These are phyloP conservation scores for Neosilurus mollespiculum DNA, from an alignment of 2,797 vertebrate genomes.

Conservation along the genomic window DNA sequence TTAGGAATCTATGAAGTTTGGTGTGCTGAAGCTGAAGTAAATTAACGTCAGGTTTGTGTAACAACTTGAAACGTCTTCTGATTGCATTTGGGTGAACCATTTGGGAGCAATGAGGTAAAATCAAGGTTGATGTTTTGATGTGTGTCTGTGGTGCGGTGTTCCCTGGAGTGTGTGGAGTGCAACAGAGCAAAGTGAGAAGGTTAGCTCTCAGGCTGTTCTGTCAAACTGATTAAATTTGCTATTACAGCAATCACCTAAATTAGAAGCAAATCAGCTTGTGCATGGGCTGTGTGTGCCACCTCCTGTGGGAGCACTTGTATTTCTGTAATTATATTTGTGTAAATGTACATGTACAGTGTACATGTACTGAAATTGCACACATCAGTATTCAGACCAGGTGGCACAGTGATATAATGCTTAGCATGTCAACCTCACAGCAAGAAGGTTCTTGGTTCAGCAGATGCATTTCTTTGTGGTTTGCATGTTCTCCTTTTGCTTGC, in stretches of 20 bases:
- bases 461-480: no score
- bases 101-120: constrained; percentile 27
- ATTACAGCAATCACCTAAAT: constrained; percentile 16
- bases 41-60: background rate
- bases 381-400: background rate
- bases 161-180: background rate
- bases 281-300: background rate
- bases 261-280: background rate
- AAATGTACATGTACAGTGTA: background rate
- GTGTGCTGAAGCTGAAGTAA: background rate
- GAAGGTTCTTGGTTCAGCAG: no score
- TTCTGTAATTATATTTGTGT: background rate
- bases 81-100: constrained; percentile 8
- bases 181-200: constrained; percentile 1
- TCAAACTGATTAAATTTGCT: constrained; percentile 26
- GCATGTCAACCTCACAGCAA: no score
- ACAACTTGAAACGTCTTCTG: background rate
- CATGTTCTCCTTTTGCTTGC: no score
- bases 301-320: background rate
- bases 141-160: constrained; percentile 9
- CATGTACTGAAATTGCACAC: no score
- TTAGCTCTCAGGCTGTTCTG: constrained; percentile 14
- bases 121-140: constrained; percentile 17
- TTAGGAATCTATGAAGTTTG: background rate
- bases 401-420: no score